Base-by-base conservation (phyloP, 2,888 invertebrate genomes). In the Invenusta paracnida region DNA sequence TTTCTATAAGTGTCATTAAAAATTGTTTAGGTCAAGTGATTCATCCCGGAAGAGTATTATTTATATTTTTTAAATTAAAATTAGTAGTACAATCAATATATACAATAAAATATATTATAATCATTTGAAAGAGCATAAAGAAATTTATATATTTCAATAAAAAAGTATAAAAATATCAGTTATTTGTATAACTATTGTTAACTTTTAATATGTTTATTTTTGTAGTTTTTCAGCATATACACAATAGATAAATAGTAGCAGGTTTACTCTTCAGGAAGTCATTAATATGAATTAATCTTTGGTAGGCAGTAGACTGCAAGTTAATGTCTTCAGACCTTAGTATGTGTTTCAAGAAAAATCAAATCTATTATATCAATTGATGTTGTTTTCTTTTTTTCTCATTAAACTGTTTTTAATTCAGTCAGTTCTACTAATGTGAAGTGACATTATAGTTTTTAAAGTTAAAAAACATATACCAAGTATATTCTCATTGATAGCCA, bases 181-280 rank as follows among this genome's bases (percentile, higher is more conserved):
- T n/a, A n/a, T n/a, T n/a, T n/a, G n/a, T n/a, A n/a, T n/a, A n/a
- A n/a, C n/a, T n/a, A n/a, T n/a, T n/a, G n/a, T n/a, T n/a, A n/a
- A n/a, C n/a, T n/a, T n/a, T n/a, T n/a, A n/a, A n/a, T n/a, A n/a
- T n/a, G n/a, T n/a, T n/a, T n/a, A n/a, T n/a, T n/a, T n/a, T n/a
- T n/a, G n/a, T n/a, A n/a, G n/a, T n/a, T n/a, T n/a, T n/a, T n/a
- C n/a, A n/a, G n/a, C 17, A 11, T n/a, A n/a, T 11, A 66, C 17
- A 94, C 88, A 90, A 90, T 90, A 88, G 88, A 86, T 85, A 81
- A 29, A 88, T n/a, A 81, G 28, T 11, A 82, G n/a, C 17, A 23
- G 2, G 17, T 84, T 73, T 27, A 81, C 23, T 81, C 82, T 1
- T 28, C n/a, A 73, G n/a, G 79, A 17, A 82, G n/a, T 23, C 27